Percentiles rank a stretch among this genome's conserved stretches.
These are phyloP conservation scores for Heloderma charlesbogerti DNA, from an alignment of 2,113 vertebrate genomes.

Conservation along the genomic window DNA sequence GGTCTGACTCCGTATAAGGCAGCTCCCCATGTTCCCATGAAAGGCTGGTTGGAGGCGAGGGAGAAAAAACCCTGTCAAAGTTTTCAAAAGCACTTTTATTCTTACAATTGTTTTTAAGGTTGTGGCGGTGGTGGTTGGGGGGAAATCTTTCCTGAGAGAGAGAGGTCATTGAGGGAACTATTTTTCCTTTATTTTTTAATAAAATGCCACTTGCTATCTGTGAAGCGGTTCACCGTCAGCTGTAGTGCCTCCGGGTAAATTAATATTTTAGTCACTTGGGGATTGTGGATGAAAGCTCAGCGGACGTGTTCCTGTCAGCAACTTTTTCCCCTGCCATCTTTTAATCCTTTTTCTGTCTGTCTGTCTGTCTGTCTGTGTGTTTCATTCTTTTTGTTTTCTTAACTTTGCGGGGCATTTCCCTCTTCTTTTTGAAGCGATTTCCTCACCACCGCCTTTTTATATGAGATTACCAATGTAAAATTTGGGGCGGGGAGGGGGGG, in stretches of 20 bases:
- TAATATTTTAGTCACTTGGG: conserved; percentile 96
- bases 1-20: too few species aligned
- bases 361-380: conserved; percentile 20
- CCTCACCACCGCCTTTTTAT: too few species aligned
- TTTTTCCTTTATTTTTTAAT: conserved; percentile 82
- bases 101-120: conserved; percentile 34
- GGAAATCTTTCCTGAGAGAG: conserved; percentile 67
- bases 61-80: not conserved
- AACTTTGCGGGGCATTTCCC: not conserved
- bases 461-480: not conserved
- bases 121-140: not conserved
- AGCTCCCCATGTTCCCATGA: too few species aligned
- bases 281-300: conserved; percentile 76
- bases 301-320: conserved; percentile 85
- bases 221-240: conserved; percentile 80
- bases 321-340: conserved; percentile 73
- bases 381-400: conserved; percentile 28
- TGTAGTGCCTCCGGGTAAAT: conserved; percentile 89
- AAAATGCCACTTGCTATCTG: conserved; percentile 90
- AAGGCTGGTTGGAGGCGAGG: conserved; percentile 24
- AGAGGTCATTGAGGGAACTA: conserved; percentile 74
- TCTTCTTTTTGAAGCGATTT: not conserved
- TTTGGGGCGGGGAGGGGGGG: too few species aligned
- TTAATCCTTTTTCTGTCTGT: conserved; percentile 50
- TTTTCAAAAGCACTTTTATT: conserved; percentile 46